Base-by-base conservation (phyloP, 2,113 vertebrate genomes). In the Oreochromis aureus region DNA sequence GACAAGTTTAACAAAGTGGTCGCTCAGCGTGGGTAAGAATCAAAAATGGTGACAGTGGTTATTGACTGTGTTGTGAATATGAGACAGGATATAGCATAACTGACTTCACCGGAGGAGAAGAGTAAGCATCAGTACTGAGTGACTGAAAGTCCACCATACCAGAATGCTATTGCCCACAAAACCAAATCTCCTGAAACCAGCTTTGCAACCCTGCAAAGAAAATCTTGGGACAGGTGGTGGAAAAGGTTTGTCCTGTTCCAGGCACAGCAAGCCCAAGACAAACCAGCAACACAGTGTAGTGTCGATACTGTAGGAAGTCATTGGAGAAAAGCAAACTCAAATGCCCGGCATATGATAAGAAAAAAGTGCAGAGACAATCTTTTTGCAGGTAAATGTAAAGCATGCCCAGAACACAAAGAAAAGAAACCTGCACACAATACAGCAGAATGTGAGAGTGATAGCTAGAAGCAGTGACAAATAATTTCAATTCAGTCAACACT, bases 301-400 rank as follows among this genome's bases (percentile, higher is more conserved):
- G 63, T 41, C 83, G 7, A 13, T 93, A 83, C 48, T 85, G 80
- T 22, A 34, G 85, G 8, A 85, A 48, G 56, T 36, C 30, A 6
- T 85, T 91, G 18, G 22, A 87, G 36, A 87, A 18, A 22, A 13
- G 6, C 10, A 86, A 90, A 71, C 83, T 22, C 34, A 69, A 36
- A n/a, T 66, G 78, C 4, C 87, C 83, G 6, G 83, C 53, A 4
- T 88, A 61, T 3, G 51, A 86, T 5, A 85, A 92, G 48, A 80
- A 82, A 10, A 86, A 83, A 87, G 19, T 90, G 87, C 15, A 92
- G 61, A 66, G 63, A 82, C 6, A 53, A 89, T 32, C 81, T 89
- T 15, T 94, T 91, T 84, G 83, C 88, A 61, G 86, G 5, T 1
- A 86, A 71, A 78, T 90, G 86, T 80, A 85, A 36, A 83, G 44